These are phyloP conservation scores for Bufotes viridis DNA, from an alignment of 2,797 vertebrate genomes.

Conservation along the genomic window DNA sequence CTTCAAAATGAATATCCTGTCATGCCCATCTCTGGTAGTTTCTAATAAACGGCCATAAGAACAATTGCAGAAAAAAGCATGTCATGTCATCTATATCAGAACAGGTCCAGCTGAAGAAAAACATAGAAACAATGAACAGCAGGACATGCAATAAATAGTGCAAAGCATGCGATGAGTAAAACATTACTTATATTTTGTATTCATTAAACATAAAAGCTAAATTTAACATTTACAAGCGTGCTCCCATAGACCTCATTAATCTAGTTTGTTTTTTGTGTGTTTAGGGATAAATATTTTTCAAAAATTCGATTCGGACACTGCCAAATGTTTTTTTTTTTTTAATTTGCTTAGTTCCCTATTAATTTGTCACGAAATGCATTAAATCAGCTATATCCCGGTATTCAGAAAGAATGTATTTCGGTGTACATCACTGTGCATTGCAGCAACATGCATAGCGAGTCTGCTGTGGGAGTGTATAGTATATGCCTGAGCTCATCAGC, in stretches of 20 bases:
- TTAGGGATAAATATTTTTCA: neutral
- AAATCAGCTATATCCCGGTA: too few relatives aligned
- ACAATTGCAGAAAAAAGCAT: constrained; percentile 4
- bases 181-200: neutral
- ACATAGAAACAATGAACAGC: constrained; percentile 15
- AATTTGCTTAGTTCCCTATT: too few relatives aligned
- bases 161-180: neutral
- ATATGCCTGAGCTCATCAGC: too few relatives aligned
- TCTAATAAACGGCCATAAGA: constrained; percentile 8
- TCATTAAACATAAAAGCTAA: neutral
- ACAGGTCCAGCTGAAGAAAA: neutral
- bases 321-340: too few relatives aligned
- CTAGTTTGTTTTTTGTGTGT: neutral
- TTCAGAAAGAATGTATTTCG: too few relatives aligned
- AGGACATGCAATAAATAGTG: neutral
- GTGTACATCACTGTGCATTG: too few relatives aligned
- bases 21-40: constrained; percentile 24
- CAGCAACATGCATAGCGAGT: too few relatives aligned
- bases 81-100: constrained; percentile 3
- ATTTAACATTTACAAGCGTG: neutral
- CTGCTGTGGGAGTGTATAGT: too few relatives aligned
- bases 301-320: too few relatives aligned
- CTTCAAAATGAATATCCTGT: constrained; percentile 37
- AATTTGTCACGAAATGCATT: too few relatives aligned
- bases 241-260: neutral